These are phyloP conservation scores for Drosophila prostipennis DNA, from an alignment of 2,888 invertebrate genomes.

Conservation along the genomic window DNA sequence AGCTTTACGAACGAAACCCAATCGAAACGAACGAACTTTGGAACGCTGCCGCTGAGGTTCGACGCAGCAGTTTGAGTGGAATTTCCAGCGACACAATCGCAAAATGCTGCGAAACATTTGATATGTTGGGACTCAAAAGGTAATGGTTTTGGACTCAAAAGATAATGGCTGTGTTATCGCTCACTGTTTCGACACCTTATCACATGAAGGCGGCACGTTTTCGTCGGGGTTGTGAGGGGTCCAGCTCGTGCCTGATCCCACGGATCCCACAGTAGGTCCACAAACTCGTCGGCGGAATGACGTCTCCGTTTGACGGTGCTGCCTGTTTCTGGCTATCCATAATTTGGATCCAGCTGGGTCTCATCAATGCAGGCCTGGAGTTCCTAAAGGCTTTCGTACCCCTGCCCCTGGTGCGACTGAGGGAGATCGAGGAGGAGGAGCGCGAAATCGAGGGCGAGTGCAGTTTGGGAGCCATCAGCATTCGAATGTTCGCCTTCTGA, in stretches of 20 bases:
- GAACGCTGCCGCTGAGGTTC: conserved; percentile 50
- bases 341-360: conserved; percentile 42
- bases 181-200: conserved; percentile 8
- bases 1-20: too few relatives aligned
- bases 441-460: conserved; percentile 34
- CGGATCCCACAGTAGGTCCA: conserved; percentile 12
- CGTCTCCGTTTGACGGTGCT: conserved; percentile 5
- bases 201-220: conserved; percentile 12
- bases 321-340: conserved; percentile 26
- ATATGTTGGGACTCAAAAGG: conserved; percentile 19
- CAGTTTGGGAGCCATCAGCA: conserved; percentile 58
- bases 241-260: conserved; percentile 5
- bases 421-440: conserved; percentile 21
- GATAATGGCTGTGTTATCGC: conserved; percentile 7
- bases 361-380: conserved; percentile 41
- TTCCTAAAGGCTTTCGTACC: conserved; percentile 44
- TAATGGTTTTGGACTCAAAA: conserved; percentile 8
- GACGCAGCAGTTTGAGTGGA: conserved; percentile 27
- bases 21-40: conserved; percentile 34
- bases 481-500: conserved; percentile 52
- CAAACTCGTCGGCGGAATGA: conserved; percentile 6
- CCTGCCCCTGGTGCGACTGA: conserved; percentile 33
- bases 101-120: conserved; percentile 13
- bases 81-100: neutral
- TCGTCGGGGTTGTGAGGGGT: neutral